Conservation (phyloP, 2,888 invertebrate genomes). For the Mesorhabditis belari region DNA sequence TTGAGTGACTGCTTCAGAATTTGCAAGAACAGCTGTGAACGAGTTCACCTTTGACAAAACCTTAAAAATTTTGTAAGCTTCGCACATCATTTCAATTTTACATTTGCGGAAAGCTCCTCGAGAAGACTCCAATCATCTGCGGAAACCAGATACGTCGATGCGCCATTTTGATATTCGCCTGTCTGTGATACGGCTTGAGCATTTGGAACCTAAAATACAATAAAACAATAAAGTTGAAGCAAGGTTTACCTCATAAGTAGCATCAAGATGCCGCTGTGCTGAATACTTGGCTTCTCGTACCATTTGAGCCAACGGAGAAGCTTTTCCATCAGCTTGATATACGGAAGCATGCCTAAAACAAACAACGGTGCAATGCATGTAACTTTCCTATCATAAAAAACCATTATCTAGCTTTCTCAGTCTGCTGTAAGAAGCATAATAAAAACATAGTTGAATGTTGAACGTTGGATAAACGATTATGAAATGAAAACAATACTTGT, state of each 20-base stretch:
- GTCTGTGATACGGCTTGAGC: slow-evolving; percentile 15
- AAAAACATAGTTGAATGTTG: neutral
- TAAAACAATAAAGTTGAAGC: neutral
- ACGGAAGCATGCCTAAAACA: slow-evolving; percentile 23
- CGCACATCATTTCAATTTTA: slow-evolving; percentile 1
- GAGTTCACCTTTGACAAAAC: slow-evolving; percentile 17
- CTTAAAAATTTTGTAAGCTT: neutral
- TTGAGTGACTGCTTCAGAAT: slow-evolving; percentile 20
- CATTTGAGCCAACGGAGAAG: slow-evolving; percentile 17
- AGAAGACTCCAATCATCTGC: slow-evolving; percentile 30
- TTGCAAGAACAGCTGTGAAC: slow-evolving; percentile 19
- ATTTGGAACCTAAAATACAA: slow-evolving; percentile 9
- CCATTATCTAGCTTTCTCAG: too few species aligned
- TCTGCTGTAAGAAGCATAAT: neutral
- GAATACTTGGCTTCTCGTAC: slow-evolving; percentile 22
- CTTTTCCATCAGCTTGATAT: slow-evolving; percentile 14
- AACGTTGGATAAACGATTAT: neutral
- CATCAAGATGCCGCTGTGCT: neutral
- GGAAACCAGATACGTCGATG: slow-evolving; percentile 22
- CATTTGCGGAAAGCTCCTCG: slow-evolving; percentile 17
- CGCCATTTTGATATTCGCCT: slow-evolving; percentile 15
- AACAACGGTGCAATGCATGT: slow-evolving; percentile 29
- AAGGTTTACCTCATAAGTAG: neutral
- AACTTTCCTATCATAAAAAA: too few species aligned
- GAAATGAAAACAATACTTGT: neutral